Conservation (phyloP, 2,888 invertebrate genomes). For the Leptopilina myrica region DNA sequence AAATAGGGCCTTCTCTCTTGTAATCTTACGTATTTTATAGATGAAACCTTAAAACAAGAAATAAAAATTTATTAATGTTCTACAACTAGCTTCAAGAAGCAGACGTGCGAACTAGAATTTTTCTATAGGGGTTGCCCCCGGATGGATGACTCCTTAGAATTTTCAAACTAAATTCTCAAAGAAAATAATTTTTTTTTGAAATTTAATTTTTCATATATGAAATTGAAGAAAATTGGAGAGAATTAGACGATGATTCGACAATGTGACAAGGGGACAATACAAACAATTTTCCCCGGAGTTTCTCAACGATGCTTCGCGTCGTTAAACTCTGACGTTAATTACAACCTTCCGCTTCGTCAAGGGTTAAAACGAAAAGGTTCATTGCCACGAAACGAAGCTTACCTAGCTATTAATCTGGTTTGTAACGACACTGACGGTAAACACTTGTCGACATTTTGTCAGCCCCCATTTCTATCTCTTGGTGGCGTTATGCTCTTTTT, state of each 20-base stretch:
- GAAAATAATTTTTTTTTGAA: no score
- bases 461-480: conserved; percentile 33
- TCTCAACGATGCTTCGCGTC: conserved; percentile 46
- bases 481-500: conserved; percentile 19
- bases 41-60: no score
- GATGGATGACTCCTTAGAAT: no score
- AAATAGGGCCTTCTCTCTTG: no score
- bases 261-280: neutral
- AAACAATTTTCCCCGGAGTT: conserved; percentile 29
- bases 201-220: no score
- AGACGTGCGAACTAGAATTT: no score
- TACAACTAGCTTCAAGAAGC: no score
- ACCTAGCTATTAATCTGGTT: conserved; percentile 64
- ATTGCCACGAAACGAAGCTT: conserved; percentile 58
- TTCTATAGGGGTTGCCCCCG: no score
- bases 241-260: neutral
- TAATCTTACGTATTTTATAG: no score
- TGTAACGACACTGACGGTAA: conserved; percentile 58
- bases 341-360: conserved; percentile 49
- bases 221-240: neutral
- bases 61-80: no score
- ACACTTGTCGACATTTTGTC: conserved; percentile 58
- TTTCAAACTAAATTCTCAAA: no score
- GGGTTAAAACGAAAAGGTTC: conserved; percentile 57
- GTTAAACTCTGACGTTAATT: conserved; percentile 57